These are phyloP conservation scores for Rana temporaria DNA, from an alignment of 2,113 vertebrate genomes.

Conservation along the genomic window DNA sequence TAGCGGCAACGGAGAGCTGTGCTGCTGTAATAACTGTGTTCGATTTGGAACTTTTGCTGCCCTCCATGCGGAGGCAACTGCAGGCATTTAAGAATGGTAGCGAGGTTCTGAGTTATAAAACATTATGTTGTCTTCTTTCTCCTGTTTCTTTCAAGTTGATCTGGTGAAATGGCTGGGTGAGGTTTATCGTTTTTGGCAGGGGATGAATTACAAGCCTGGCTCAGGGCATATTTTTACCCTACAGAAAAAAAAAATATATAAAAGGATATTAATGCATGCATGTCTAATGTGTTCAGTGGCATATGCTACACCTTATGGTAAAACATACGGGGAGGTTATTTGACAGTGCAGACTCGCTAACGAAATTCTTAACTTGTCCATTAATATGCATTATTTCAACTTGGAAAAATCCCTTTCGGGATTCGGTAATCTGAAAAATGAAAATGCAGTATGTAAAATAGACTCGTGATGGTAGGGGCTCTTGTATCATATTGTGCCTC, in stretches of 20 bases:
- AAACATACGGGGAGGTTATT: not conserved
- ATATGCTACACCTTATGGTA: conserved; percentile 49
- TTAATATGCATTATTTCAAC: not conserved
- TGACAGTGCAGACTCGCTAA: not conserved
- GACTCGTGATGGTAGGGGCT: not conserved
- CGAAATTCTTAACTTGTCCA: not conserved
- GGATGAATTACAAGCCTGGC: not conserved
- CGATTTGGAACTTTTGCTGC: not conserved
- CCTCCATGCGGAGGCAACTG: not conserved
- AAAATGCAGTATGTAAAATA: not conserved
- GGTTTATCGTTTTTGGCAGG: too few species aligned
- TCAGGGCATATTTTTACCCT: not conserved
- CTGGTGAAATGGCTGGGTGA: not conserved
- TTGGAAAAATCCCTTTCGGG: not conserved
- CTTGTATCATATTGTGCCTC: too few species aligned
- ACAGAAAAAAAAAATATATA: conserved; percentile 2
- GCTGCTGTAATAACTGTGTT: not conserved
- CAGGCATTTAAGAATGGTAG: not conserved
- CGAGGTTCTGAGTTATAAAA: too few species aligned
- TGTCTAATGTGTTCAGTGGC: conserved; percentile 37
- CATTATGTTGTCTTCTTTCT: too few species aligned
- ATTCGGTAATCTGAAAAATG: not conserved
- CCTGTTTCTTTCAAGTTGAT: not conserved
- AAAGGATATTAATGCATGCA: conserved; percentile 3
- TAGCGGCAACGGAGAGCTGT: not conserved